Evolutionary conservation across 1,140 invertebrate genomes (phyloP).

Genomic region (Patella vulgata): DNA sequence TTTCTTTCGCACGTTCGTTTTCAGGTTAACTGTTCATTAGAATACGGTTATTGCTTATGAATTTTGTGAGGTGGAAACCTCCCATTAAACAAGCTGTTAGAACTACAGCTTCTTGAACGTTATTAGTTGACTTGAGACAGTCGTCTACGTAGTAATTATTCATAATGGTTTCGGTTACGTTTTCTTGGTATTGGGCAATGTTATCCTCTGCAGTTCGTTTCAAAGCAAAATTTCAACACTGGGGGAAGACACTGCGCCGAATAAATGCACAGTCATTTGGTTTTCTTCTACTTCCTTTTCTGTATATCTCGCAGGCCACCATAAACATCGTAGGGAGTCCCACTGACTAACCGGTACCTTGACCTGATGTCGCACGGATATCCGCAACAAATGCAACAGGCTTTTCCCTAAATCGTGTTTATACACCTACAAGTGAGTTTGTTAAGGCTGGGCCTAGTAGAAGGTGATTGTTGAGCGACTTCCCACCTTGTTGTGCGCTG

Average conservation of each 20-base stretch:
- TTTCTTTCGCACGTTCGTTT: too few species aligned
- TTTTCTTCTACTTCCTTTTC: too few species aligned
- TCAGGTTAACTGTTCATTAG: too few species aligned
- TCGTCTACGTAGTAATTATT: conserved; percentile 35
- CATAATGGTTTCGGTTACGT: background rate
- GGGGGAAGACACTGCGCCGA: too few species aligned
- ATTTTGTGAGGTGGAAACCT: too few species aligned
- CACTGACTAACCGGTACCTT: conserved; percentile 17
- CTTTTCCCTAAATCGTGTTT: conserved; percentile 22
- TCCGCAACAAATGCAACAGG: conserved; percentile 18
- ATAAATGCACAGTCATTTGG: too few species aligned
- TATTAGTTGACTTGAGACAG: conserved; percentile 15
- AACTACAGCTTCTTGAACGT: conserved; percentile 1
- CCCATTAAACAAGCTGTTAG: too few species aligned
- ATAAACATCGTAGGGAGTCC: conserved; percentile 17
- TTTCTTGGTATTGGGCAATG: too few species aligned
- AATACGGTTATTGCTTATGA: too few species aligned
- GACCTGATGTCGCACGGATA: conserved; percentile 30
- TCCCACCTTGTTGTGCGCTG: too few species aligned
- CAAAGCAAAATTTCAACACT: too few species aligned
- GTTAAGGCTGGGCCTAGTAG: conserved; percentile 14
- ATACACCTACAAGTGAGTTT: conserved; percentile 6
- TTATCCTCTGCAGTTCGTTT: too few species aligned
- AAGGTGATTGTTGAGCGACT: conserved; percentile 11
- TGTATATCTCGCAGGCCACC: conserved; percentile 16